Base-by-base conservation (phyloP, 2,797 vertebrate genomes). In the Arrhamphus sclerolepis region DNA sequence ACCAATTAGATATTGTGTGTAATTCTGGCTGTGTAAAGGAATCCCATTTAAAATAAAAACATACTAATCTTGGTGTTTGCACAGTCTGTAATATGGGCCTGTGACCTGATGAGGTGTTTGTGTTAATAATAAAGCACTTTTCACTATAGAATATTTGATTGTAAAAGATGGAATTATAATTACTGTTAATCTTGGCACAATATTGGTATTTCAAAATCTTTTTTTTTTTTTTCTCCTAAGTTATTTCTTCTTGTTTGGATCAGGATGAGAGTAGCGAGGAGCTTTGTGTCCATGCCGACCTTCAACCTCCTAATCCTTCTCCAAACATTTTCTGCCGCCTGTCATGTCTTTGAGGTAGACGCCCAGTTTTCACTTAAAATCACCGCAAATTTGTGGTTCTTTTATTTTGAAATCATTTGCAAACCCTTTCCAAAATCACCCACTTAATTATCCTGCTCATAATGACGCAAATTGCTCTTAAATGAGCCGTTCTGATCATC, bases 261-360 rank as follows among this genome's bases (percentile, higher is more conserved):
- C 21, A 4, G 14, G 34, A 21, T 38, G n/a, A 31, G 17, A 24
- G 31, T 56, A 8, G 2, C 28, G 1, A 19, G 34, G 6, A 5
- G 1, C 46, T 70, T 61, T 61, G 26, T 69, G 18, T 52, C 2
- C 3, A 17, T 46, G 34, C 60, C 44, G 6, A 17, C 18, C 13
- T 49, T 31, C 29, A 13, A 7, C 34, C 26, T 72, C 60, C 26
- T 38, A 26, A 39, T 70, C 60, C 20, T 42, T 72, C 7, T 65
- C 1, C 46, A 75, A 78, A 79, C 77, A 83, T 64, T 63, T 75
- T 72, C 39, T 60, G 51, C 70, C 74, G 81, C 85, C 74, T 69
- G 17, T 82, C 70, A 75, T 38, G 53, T 70, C 44, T 74, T 50
- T 65, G 75, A 1, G 1, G 74, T 76, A 31, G 29, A 75, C 61